Evolutionary conservation across 2,113 vertebrate genomes (phyloP).

Genomic region (Prionailurus viverrinus): DNA sequence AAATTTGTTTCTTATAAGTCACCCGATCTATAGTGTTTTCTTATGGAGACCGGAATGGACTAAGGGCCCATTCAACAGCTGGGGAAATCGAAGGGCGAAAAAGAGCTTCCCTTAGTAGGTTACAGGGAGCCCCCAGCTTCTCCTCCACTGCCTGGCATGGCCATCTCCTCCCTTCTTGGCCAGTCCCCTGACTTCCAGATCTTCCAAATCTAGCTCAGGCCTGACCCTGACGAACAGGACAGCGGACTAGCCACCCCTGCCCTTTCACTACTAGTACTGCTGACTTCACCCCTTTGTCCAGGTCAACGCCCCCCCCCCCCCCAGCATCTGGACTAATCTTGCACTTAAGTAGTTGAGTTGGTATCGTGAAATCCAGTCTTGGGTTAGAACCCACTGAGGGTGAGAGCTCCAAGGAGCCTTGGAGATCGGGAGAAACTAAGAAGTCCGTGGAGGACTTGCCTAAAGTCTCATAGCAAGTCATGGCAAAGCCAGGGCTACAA

Average conservation of each 20-base stretch:
- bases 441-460: neutral
- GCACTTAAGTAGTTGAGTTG: neutral
- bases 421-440: neutral
- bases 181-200: neutral
- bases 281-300: neutral
- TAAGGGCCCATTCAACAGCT: neutral
- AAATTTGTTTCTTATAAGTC: neutral
- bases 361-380: conserved; percentile 22
- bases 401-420: neutral
- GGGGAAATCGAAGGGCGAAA: neutral
- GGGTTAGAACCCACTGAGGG: neutral
- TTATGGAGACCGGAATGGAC: neutral
- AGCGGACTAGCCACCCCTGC: neutral
- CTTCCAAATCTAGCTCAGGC: conserved; percentile 42
- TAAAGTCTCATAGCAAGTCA: neutral
- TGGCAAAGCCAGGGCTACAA: neutral
- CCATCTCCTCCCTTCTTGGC: neutral
- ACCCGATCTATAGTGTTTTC: neutral
- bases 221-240: neutral
- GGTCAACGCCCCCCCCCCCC: neutral
- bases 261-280: neutral
- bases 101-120: neutral
- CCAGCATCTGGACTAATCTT: neutral
- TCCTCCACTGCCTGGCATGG: neutral
- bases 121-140: neutral